phyloP scores from a whole-genome alignment of 2,797 vertebrate species.

The Protosalanx chinensis region DNA sequence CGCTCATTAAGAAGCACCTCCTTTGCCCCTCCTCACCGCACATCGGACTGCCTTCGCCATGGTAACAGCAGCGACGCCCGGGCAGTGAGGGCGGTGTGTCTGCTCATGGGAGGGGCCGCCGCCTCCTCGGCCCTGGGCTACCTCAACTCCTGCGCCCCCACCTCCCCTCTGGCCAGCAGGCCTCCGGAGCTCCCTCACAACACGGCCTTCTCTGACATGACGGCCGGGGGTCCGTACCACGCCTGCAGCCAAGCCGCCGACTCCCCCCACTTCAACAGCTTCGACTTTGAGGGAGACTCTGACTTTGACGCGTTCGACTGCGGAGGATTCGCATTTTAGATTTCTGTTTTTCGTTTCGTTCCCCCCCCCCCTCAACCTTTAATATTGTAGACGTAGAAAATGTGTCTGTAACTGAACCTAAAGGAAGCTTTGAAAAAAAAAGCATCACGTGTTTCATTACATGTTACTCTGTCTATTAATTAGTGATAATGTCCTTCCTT shows the following conservation, averaged over 20 bases:
- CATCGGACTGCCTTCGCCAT: slow-evolving; percentile 78
- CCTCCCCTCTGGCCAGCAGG: slow-evolving; percentile 51
- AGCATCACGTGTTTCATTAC: slow-evolving; percentile 20
- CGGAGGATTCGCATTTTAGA: slow-evolving; percentile 79
- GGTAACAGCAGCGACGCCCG: slow-evolving; percentile 76
- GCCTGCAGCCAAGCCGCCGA: slow-evolving; percentile 72
- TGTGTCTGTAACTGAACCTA: slow-evolving; percentile 13
- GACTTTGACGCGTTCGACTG: slow-evolving; percentile 82
- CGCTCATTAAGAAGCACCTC: slow-evolving; percentile 42
- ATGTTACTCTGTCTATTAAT: slow-evolving; percentile 38
- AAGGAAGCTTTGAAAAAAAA: slow-evolving; percentile 25
- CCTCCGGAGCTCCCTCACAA: slow-evolving; percentile 53
- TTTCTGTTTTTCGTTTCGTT: background rate
- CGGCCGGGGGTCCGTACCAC: slow-evolving; percentile 59
- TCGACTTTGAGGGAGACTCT: slow-evolving; percentile 79
- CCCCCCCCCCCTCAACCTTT: background rate
- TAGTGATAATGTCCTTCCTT: slow-evolving; percentile 46
- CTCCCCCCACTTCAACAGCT: slow-evolving; percentile 74
- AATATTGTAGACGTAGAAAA: background rate
- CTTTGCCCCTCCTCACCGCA: slow-evolving; percentile 57
- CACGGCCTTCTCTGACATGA: slow-evolving; percentile 64
- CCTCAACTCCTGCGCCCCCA: slow-evolving; percentile 71
- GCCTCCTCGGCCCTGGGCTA: slow-evolving; percentile 78
- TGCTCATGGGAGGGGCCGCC: slow-evolving; percentile 80
- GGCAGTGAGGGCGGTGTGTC: slow-evolving; percentile 75